Evolutionary conservation across 2,113 vertebrate species (phyloP).

Genomic region (Lonchura striata): DNA sequence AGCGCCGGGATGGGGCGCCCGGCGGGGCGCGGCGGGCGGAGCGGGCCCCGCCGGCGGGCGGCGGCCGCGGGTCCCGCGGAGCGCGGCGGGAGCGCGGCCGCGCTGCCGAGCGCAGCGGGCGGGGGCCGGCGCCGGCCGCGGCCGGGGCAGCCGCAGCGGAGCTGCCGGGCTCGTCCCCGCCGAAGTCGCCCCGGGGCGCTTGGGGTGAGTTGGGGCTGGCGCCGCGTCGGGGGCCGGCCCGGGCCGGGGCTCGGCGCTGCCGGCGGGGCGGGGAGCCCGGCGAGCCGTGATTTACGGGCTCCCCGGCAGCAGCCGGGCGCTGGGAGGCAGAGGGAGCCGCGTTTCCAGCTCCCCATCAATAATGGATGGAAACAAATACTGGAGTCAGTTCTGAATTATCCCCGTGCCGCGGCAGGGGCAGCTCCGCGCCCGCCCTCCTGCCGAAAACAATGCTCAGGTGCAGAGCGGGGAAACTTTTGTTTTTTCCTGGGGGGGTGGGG

Average conservation of each 20-base stretch:
- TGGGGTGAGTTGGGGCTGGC: not conserved
- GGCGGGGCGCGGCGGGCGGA: too few relatives aligned
- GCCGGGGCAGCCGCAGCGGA: not conserved
- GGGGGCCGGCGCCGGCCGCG: not conserved
- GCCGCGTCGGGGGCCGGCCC: not conserved
- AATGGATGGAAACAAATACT: slow-evolving; percentile 74
- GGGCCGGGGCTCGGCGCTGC: not conserved
- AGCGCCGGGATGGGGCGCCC: too few relatives aligned
- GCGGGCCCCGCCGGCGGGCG: too few relatives aligned
- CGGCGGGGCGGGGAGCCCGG: not conserved
- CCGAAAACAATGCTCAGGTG: slow-evolving; percentile 10
- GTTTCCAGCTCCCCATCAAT: slow-evolving; percentile 61
- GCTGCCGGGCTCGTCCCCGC: not conserved
- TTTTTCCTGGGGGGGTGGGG: too few relatives aligned
- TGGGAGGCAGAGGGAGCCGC: slow-evolving; percentile 43
- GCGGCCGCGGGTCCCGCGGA: too few relatives aligned
- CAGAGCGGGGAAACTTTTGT: slow-evolving; percentile 57
- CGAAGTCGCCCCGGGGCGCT: not conserved
- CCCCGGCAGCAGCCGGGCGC: not conserved
- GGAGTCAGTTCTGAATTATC: slow-evolving; percentile 45
- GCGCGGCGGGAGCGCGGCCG: too few relatives aligned
- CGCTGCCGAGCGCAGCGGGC: not conserved
- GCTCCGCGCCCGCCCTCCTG: not conserved
- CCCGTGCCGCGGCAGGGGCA: not conserved
- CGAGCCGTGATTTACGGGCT: slow-evolving; percentile 34